These are phyloP conservation scores for Nymphalis c-album DNA, from an alignment of 2,888 invertebrate species.

Conservation along the genomic window DNA sequence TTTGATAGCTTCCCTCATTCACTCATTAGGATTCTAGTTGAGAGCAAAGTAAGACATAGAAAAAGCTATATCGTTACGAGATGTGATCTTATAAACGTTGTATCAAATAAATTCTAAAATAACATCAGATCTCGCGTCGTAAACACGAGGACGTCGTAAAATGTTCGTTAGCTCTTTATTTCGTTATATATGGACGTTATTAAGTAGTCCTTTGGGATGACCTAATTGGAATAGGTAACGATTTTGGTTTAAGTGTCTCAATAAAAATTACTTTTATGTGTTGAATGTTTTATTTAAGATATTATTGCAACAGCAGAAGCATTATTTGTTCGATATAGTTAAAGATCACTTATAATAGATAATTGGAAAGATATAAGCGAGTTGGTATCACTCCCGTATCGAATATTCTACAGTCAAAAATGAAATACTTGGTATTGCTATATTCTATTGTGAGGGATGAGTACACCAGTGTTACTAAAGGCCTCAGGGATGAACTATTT, in stretches of 20 bases:
- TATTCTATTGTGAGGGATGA: too few relatives aligned
- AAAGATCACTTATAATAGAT: too few relatives aligned
- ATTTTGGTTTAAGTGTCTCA: not conserved
- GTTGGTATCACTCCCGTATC: too few relatives aligned
- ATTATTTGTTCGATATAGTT: too few relatives aligned
- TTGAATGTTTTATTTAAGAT: conserved; percentile 1
- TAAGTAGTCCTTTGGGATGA: conserved; percentile 31
- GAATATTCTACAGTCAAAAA: too few relatives aligned
- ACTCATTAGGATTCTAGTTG: not conserved
- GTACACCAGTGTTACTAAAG: too few relatives aligned
- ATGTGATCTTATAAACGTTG: not conserved
- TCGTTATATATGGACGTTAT: conserved; percentile 50
- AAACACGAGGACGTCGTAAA: conserved; percentile 53
- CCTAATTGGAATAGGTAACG: conserved; percentile 25
- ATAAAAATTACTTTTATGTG: not conserved
- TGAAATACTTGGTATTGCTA: too few relatives aligned
- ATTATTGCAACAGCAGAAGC: too few relatives aligned
- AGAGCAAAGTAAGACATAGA: not conserved
- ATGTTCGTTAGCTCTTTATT: conserved; percentile 64
- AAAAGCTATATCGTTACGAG: too few relatives aligned
- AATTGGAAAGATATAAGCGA: too few relatives aligned
- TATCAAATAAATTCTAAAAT: conserved; percentile 31
- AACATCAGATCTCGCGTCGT: conserved; percentile 31
- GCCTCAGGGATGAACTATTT: too few relatives aligned
- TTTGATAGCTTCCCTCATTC: not conserved